phyloP scores from a whole-genome alignment of 2,113 vertebrate genomes.

The Engraulis encrasicolus region DNA sequence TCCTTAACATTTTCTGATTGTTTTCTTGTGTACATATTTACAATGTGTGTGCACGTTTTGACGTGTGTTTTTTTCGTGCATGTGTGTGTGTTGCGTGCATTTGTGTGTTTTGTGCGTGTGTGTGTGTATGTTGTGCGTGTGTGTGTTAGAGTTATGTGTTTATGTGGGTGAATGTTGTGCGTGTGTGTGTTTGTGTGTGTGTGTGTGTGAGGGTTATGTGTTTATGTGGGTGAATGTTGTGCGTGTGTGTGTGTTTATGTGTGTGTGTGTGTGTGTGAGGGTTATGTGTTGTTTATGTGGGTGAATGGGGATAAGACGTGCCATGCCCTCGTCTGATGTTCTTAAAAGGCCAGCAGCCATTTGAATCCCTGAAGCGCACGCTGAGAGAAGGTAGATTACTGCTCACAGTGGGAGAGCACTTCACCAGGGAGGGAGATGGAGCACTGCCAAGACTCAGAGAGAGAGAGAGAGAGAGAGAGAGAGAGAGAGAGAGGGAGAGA shows the following conservation, averaged over 20 bases:
- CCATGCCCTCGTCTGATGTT: not conserved
- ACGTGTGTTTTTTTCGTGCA: not conserved
- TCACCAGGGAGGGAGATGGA: too few species aligned
- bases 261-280: not conserved
- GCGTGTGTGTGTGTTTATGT: not conserved
- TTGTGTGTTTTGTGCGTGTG: not conserved
- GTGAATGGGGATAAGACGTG: not conserved
- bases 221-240: not conserved
- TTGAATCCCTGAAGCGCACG: not conserved
- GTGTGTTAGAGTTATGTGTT: too few species aligned
- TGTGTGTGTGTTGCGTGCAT: not conserved
- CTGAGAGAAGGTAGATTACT: not conserved
- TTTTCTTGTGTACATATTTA: too few species aligned
- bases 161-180: too few species aligned
- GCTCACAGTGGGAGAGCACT: not conserved
- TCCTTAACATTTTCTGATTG: too few species aligned
- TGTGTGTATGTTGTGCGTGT: too few species aligned
- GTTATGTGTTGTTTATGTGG: not conserved
- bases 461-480: too few species aligned
- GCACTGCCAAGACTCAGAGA: too few species aligned
- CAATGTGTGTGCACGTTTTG: not conserved
- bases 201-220: not conserved
- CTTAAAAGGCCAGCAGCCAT: not conserved
- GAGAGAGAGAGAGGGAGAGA: too few species aligned
- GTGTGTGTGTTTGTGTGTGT: constrained; percentile 1